Conservation (phyloP, 2,888 invertebrate species). For the Ophraella communa region DNA sequence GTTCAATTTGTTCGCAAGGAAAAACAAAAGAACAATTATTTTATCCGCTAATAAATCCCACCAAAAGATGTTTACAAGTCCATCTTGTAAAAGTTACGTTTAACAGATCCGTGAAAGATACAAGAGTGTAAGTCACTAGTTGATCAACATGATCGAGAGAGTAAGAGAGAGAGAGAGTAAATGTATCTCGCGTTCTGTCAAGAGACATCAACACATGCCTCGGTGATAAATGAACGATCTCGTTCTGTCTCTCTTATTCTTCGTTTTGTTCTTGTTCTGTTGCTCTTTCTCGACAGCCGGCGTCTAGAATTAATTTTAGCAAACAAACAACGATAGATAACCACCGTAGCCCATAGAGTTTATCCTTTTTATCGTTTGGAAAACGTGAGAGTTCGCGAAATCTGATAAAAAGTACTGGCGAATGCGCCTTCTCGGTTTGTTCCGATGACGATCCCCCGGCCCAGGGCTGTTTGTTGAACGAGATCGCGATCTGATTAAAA, state of each 20-base stretch:
- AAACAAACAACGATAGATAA: slow-evolving; percentile 58
- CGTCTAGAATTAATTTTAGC: slow-evolving; percentile 58
- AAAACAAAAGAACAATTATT: slow-evolving; percentile 19
- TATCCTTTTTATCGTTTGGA: slow-evolving; percentile 54
- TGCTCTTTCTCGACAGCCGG: slow-evolving; percentile 50
- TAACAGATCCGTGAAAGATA: slow-evolving; percentile 12
- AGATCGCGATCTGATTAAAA: slow-evolving; percentile 50
- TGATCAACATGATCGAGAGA: not conserved
- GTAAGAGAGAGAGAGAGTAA: not conserved
- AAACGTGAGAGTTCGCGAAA: slow-evolving; percentile 60
- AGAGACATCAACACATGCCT: slow-evolving; percentile 44
- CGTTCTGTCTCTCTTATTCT: slow-evolving; percentile 19
- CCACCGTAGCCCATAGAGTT: slow-evolving; percentile 48
- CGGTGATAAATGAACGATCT: slow-evolving; percentile 57
- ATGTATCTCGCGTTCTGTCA: slow-evolving; percentile 35
- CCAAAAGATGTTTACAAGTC: slow-evolving; percentile 12
- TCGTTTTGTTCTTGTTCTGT: too few relatives aligned
- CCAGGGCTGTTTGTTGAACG: slow-evolving; percentile 54
- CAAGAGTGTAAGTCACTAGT: not conserved
- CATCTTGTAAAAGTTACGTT: slow-evolving; percentile 13
- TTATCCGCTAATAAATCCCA: slow-evolving; percentile 9
- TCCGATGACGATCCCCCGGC: slow-evolving; percentile 43
- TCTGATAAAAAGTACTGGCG: slow-evolving; percentile 57
- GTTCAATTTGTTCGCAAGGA: not conserved
- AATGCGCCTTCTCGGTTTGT: slow-evolving; percentile 46